Evolutionary conservation across 2,113 vertebrate species (phyloP).

Genomic region (Nesogale talazaci): DNA sequence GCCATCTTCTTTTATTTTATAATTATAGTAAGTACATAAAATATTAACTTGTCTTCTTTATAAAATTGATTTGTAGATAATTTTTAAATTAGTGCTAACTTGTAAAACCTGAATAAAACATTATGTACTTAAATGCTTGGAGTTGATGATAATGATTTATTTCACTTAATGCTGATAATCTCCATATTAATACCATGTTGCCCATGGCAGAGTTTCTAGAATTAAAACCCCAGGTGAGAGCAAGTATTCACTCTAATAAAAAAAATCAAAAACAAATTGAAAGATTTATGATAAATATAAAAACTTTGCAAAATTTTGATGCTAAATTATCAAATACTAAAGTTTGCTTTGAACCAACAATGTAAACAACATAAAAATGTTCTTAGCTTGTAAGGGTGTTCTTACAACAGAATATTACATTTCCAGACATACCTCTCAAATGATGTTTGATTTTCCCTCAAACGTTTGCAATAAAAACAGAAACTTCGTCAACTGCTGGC

Average conservation of each 20-base stretch:
- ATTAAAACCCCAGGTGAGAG: not conserved
- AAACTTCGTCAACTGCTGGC: not conserved
- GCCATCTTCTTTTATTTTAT: constrained; percentile 66
- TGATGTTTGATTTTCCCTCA: not conserved
- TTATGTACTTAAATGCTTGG: constrained; percentile 46
- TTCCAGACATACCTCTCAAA: constrained; percentile 25
- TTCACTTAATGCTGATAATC: constrained; percentile 17
- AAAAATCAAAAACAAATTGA: not conserved
- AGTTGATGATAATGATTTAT: constrained; percentile 28
- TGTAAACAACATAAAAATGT: not conserved
- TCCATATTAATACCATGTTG: constrained; percentile 39
- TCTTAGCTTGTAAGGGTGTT: not conserved
- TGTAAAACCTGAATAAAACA: constrained; percentile 51
- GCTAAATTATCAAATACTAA: constrained; percentile 13
- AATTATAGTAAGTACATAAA: constrained; percentile 67
- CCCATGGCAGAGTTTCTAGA: not conserved
- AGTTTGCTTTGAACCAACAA: not conserved
- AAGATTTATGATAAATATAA: not conserved
- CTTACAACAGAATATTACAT: not conserved
- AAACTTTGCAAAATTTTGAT: not conserved
- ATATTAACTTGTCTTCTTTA: constrained; percentile 54
- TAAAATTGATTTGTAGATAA: constrained; percentile 69
- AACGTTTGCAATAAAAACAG: not conserved
- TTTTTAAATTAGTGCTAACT: constrained; percentile 53
- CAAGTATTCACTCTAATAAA: not conserved